phyloP scores from a whole-genome alignment of 2,888 invertebrate species.

The Seira ritae region DNA sequence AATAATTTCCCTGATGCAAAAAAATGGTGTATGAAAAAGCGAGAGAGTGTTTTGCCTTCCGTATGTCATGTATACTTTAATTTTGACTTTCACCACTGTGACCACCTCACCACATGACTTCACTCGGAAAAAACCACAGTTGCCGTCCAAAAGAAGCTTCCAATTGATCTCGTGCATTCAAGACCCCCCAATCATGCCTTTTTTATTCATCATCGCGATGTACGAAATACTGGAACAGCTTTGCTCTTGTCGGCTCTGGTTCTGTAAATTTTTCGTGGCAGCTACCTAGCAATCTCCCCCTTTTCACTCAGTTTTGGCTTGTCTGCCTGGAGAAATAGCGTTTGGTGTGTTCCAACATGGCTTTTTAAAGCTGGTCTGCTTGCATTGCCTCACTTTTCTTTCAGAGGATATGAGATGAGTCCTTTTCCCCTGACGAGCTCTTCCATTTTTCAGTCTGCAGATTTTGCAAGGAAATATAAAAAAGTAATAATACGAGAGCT shows the following conservation, averaged over 20 bases:
- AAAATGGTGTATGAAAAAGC: too few relatives aligned
- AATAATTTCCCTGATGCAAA: too few relatives aligned
- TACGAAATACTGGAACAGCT: not conserved
- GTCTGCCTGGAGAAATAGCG: not conserved
- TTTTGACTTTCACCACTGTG: constrained; percentile 11
- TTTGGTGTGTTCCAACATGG: not conserved
- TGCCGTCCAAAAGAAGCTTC: not conserved
- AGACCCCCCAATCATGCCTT: not conserved
- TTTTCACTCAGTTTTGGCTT: not conserved
- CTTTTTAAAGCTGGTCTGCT: too few relatives aligned
- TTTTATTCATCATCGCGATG: not conserved
- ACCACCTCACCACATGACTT: constrained; percentile 13
- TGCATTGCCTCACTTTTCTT: not conserved
- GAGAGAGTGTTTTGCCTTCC: too few relatives aligned
- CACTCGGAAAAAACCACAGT: not conserved
- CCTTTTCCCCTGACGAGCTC: not conserved
- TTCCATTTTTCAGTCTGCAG: not conserved
- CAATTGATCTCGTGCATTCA: not conserved
- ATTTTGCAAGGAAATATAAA: not conserved
- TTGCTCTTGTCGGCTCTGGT: not conserved
- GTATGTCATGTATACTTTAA: constrained; percentile 1
- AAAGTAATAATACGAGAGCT: constrained; percentile 10
- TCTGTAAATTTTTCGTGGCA: not conserved
- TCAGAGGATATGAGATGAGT: not conserved
- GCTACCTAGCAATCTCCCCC: not conserved